Evolutionary conservation across 1,140 invertebrate species (phyloP).

Genomic region (Drosophila biarmipes): DNA sequence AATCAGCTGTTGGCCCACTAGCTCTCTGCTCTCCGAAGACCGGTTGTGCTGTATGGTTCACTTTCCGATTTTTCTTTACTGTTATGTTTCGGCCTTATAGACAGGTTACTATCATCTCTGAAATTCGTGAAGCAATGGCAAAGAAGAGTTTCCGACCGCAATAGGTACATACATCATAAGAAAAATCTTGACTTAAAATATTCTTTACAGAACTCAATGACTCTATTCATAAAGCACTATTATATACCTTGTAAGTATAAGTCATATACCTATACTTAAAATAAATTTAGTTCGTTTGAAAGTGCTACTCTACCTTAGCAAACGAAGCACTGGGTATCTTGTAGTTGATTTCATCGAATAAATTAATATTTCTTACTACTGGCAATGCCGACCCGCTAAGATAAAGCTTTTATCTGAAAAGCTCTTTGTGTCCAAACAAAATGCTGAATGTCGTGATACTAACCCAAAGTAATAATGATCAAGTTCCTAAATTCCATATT

Average conservation of each 20-base stretch:
- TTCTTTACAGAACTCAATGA: too few species aligned
- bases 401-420: conserved; percentile 2
- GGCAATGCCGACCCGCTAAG: neutral
- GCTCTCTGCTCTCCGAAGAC: conserved; percentile 17
- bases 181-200: too few species aligned
- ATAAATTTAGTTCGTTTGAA: neutral
- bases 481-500: conserved; percentile 6
- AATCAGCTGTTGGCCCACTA: conserved; percentile 14
- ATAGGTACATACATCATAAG: too few species aligned
- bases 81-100: neutral
- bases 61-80: conserved; percentile 4
- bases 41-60: conserved; percentile 23
- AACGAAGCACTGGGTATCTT: neutral
- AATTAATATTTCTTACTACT: neutral
- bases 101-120: too few species aligned
- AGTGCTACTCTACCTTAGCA: neutral
- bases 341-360: neutral
- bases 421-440: neutral
- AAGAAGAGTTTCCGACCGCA: neutral
- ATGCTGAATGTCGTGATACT: conserved; percentile 5
- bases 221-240: too few species aligned
- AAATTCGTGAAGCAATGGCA: neutral
- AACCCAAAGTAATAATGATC: neutral
- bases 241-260: too few species aligned
- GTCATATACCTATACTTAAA: too few species aligned